These are phyloP conservation scores for Phocides pigmalion DNA, from an alignment of 1,140 invertebrate species.

Conservation along the genomic window DNA sequence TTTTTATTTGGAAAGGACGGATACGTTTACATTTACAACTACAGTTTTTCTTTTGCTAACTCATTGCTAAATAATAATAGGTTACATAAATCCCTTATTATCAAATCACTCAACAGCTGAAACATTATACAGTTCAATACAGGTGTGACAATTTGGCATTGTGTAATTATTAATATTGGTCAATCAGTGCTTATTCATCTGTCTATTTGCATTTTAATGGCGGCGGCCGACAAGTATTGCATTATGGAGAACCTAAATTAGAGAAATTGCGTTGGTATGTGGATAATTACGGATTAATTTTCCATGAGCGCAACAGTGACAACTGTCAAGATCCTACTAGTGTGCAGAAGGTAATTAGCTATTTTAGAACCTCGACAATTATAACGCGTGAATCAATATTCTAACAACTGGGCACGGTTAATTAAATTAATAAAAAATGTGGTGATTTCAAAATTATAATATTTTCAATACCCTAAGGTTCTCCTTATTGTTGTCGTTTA, in stretches of 20 bases:
- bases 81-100: neutral
- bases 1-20: too few relatives aligned
- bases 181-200: slow-evolving; percentile 17
- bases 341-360: slow-evolving; percentile 28
- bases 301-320: slow-evolving; percentile 25
- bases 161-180: slow-evolving; percentile 26
- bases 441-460: too few relatives aligned
- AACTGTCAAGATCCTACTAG: slow-evolving; percentile 24
- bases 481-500: too few relatives aligned
- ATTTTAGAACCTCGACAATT: slow-evolving; percentile 5
- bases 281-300: slow-evolving; percentile 31
- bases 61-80: neutral
- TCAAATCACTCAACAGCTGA: neutral
- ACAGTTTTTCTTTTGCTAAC: too few relatives aligned
- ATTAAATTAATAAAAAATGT: too few relatives aligned
- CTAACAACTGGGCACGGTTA: neutral
- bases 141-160: slow-evolving; percentile 12
- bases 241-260: slow-evolving; percentile 29
- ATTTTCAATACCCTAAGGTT: neutral
- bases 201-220: slow-evolving; percentile 48
- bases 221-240: slow-evolving; percentile 25
- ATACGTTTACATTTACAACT: too few relatives aligned
- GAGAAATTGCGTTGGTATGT: slow-evolving; percentile 23
- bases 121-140: neutral
- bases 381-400: neutral